phyloP scores from a whole-genome alignment of 2,888 invertebrate genomes.

The Xestia rhomboidea region DNA sequence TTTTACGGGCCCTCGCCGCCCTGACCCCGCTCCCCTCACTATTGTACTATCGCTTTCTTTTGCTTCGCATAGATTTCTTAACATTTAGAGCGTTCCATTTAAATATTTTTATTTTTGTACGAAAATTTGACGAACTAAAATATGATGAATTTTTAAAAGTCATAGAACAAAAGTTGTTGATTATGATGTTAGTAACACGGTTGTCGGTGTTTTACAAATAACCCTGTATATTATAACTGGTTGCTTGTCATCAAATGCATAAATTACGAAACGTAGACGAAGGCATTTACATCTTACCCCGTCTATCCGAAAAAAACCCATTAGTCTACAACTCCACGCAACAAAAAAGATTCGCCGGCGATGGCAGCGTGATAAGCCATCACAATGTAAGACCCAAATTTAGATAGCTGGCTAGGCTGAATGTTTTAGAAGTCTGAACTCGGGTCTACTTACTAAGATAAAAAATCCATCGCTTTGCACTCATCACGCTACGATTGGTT shows the following conservation, averaged over 20 bases:
- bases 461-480: background rate
- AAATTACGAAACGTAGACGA: background rate
- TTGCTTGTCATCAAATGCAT: background rate
- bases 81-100: no score
- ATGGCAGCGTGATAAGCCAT: background rate
- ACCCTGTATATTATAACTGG: no score
- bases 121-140: no score
- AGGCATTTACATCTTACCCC: background rate
- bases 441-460: background rate
- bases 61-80: no score
- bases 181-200: no score
- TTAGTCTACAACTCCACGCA: background rate
- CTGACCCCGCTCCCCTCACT: no score
- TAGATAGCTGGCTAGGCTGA: background rate
- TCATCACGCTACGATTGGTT: background rate
- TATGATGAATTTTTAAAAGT: no score
- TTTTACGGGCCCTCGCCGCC: no score
- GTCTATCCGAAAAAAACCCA: background rate
- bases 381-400: constrained; percentile 19
- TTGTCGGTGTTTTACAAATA: no score
- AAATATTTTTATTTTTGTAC: no score
- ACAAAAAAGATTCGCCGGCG: background rate
- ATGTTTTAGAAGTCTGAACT: constrained; percentile 6
- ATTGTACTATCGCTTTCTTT: no score
- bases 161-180: no score